Evolutionary conservation across 2,888 invertebrate genomes (phyloP), one percentile per base, ranked within the genome.

Genomic region (Drosophila austrosaltans): DNA sequence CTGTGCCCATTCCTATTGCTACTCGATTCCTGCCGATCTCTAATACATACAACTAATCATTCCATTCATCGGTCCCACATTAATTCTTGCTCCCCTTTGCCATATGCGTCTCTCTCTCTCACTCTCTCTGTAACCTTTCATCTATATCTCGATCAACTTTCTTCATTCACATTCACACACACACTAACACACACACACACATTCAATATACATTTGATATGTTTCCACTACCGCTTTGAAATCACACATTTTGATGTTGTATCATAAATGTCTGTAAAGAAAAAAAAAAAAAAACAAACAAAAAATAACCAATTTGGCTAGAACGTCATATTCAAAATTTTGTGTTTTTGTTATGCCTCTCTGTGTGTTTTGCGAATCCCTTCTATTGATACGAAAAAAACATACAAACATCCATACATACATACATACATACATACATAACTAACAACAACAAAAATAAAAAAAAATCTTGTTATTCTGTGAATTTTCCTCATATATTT

Each of bases 221-320:
- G 48, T 61, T 32, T 48, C 22, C 61, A 48, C 48, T 30, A n/a
- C 32, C 32, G 32, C 32, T 61, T 58, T 25, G 22, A 39, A 25
- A 58, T 58, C 10, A 48, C 48, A 44, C 22, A 61, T 36, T 61
- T 61, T 61, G 36, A 61, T 61, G 61, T 61, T 61, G 61, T 61
- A 48, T 61, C 48, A 22, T 61, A 48, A 61, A 53, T 61, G 61
- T 61, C 61, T 61, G 61, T 53, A 61, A 25, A 61, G 48, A 16
- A 16, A 16, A 16, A 16, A 16, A 16, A 16, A 16, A 16, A 16
- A 16, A 16, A 16, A 16, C 16, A 16, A 16, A 16, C 16, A 16
- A 16, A 16, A 16, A 16, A 16, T 16, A 58, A 57, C 4, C 22
- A 61, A 25, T 32, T 61, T 61, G 53, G 22, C 48, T 36, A 53